Evolutionary conservation across 2,113 vertebrate species (phyloP).

Genomic region (Capreolus pygargus): DNA sequence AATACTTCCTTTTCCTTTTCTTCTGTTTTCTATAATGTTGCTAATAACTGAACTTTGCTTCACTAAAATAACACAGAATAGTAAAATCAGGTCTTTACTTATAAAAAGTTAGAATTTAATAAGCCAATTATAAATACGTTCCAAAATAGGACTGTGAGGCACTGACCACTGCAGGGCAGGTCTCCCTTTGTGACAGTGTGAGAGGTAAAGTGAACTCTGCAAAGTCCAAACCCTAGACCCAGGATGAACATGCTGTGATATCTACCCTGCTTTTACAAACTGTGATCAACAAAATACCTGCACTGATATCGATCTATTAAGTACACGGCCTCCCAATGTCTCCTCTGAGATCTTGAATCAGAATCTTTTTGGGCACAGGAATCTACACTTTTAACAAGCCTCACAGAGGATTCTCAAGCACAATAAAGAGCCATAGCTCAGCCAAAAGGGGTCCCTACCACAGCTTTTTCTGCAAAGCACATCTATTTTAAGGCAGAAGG

Average conservation of each 20-base stretch:
- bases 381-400: neutral
- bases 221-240: neutral
- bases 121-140: neutral
- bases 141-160: neutral
- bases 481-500: neutral
- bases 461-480: neutral
- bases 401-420: neutral
- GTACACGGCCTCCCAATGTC: neutral
- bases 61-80: neutral
- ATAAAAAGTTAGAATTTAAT: neutral
- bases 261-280: neutral
- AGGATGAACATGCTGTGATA: neutral
- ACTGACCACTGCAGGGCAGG: neutral
- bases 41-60: neutral
- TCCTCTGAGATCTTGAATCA: neutral
- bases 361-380: neutral
- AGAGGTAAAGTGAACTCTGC: neutral
- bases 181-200: neutral
- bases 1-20: neutral
- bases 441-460: neutral
- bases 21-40: neutral
- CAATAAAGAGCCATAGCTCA: neutral
- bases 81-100: neutral
- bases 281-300: neutral
- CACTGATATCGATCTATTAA: neutral